Percentiles rank a stretch among this genome's conserved stretches.
These are phyloP conservation scores for Trichoplusia ni DNA, from an alignment of 1,140 invertebrate species.

Conservation along the genomic window DNA sequence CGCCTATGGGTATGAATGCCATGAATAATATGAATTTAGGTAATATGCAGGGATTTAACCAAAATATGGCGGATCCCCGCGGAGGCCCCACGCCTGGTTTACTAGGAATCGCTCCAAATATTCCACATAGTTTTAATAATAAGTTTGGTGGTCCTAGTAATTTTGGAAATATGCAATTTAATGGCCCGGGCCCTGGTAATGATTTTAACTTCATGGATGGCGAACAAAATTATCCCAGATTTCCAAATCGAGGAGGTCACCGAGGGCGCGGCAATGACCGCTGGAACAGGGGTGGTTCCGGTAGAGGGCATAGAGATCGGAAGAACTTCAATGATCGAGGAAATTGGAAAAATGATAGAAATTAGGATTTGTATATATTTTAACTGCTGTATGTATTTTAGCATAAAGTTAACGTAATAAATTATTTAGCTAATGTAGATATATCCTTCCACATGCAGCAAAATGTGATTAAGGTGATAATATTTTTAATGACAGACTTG, in stretches of 20 bases:
- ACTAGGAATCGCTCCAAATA: constrained; percentile 77
- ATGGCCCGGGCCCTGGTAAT: constrained; percentile 63
- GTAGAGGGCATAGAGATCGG: constrained; percentile 78
- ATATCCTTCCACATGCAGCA: constrained; percentile 66
- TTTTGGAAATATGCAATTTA: constrained; percentile 71
- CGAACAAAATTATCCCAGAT: constrained; percentile 74
- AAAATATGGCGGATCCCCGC: constrained; percentile 59
- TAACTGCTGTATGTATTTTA: constrained; percentile 36
- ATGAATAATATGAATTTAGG: constrained; percentile 74
- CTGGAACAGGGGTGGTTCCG: constrained; percentile 73
- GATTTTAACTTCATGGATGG: constrained; percentile 76
- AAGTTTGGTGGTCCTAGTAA: constrained; percentile 70
- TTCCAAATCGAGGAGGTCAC: constrained; percentile 71
- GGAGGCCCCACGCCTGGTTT: constrained; percentile 73
- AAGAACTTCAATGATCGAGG: constrained; percentile 75
- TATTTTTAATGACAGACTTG: constrained; percentile 59
- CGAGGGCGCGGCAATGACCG: constrained; percentile 75
- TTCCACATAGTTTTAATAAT: constrained; percentile 76
- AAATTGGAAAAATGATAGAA: constrained; percentile 78
- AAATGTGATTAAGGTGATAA: constrained; percentile 74
- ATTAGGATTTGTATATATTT: constrained; percentile 59
- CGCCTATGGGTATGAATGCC: constrained; percentile 73
- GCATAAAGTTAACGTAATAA: constrained; percentile 48
- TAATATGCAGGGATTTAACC: constrained; percentile 72
- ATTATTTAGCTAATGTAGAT: constrained; percentile 54